Conservation (phyloP, 1,140 invertebrate species). For the Drosophila bipectinata region DNA sequence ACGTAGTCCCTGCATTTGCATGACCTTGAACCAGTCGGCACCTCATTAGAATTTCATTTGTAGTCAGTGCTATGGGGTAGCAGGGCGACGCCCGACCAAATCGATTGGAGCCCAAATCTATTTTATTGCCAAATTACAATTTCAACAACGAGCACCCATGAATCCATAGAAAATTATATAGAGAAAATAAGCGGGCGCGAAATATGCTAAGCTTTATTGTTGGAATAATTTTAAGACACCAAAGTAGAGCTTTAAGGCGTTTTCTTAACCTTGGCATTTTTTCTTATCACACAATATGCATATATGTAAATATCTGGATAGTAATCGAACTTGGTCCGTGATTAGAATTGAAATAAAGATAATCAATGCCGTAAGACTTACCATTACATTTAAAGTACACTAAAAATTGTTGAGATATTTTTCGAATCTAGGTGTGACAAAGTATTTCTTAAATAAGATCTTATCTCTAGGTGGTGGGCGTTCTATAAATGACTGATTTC, state of each 20-base stretch:
- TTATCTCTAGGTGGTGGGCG: slow-evolving; percentile 28
- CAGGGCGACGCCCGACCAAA: slow-evolving; percentile 3
- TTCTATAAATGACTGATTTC: slow-evolving; percentile 14
- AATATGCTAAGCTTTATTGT: slow-evolving; percentile 53
- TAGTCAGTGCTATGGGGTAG: slow-evolving; percentile 21
- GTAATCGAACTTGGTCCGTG: slow-evolving; percentile 27
- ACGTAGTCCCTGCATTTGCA: slow-evolving; percentile 40
- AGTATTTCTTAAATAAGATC: neutral
- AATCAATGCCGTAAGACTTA: neutral
- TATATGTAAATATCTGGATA: slow-evolving; percentile 29
- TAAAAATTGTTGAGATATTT: neutral
- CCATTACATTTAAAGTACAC: neutral
- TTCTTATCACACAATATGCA: slow-evolving; percentile 25
- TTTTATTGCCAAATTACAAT: slow-evolving; percentile 46
- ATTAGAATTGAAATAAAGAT: slow-evolving; percentile 27
- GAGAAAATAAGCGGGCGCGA: slow-evolving; percentile 22
- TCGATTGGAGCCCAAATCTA: slow-evolving; percentile 41
- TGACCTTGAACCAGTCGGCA: slow-evolving; percentile 40
- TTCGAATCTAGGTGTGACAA: slow-evolving; percentile 7
- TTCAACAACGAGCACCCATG: slow-evolving; percentile 5
- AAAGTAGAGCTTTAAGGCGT: slow-evolving; percentile 31
- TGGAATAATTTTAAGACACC: slow-evolving; percentile 38
- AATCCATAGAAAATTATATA: slow-evolving; percentile 32
- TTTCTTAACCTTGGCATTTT: slow-evolving; percentile 9
- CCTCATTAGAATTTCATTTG: slow-evolving; percentile 53